phyloP scores from a whole-genome alignment of 2,888 invertebrate species.

The Melinopterus prodromus region DNA sequence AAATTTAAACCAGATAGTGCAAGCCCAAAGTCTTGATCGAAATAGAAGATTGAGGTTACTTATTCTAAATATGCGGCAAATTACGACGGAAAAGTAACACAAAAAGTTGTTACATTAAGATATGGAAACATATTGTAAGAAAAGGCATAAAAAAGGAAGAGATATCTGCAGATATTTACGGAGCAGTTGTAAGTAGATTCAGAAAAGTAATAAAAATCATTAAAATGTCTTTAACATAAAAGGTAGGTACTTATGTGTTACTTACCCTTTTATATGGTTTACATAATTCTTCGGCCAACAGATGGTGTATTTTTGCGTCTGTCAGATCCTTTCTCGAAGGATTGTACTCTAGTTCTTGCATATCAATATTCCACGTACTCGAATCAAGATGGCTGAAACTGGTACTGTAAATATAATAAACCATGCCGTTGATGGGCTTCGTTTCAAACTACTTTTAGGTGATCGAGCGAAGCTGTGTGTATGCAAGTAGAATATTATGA shows the following conservation, averaged over 20 bases:
- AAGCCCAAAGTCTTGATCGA: no score
- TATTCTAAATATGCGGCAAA: no score
- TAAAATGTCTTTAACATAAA: no score
- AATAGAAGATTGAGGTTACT: no score
- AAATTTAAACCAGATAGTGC: no score
- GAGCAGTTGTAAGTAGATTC: no score
- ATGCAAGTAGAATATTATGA: not conserved
- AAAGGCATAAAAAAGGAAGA: no score
- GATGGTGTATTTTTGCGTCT: constrained; percentile 93
- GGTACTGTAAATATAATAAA: constrained; percentile 65
- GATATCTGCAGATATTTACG: no score
- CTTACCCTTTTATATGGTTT: constrained; percentile 88
- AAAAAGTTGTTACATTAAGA: no score
- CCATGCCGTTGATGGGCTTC: not conserved
- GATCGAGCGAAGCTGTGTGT: not conserved
- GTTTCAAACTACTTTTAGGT: not conserved
- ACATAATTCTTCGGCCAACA: constrained; percentile 87
- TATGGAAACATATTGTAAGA: no score
- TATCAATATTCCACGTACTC: constrained; percentile 90
- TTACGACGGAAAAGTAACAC: no score
- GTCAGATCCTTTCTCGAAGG: constrained; percentile 92
- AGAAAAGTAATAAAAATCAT: no score
- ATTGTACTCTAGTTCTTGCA: constrained; percentile 93
- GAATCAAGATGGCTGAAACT: constrained; percentile 87
- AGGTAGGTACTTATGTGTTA: constrained; percentile 37